phyloP scores from a whole-genome alignment of 2,888 invertebrate genomes.

The Sipha maydis region DNA sequence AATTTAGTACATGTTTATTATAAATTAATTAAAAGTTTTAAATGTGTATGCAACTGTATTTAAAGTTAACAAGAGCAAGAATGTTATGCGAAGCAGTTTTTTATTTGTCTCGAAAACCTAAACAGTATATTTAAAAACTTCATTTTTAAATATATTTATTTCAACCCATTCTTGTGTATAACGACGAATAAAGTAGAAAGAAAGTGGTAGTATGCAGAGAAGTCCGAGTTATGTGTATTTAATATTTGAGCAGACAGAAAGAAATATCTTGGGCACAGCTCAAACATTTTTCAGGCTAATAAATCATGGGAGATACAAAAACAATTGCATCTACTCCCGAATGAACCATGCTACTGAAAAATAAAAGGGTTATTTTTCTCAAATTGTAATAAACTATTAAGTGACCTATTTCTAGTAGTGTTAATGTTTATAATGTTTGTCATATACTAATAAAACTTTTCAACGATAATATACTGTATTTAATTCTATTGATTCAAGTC shows the following conservation, averaged over 20 bases:
- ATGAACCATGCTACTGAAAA: background rate
- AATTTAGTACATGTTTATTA: background rate
- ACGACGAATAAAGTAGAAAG: conserved; percentile 16
- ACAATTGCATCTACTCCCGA: conserved; percentile 9
- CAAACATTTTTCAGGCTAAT: conserved; percentile 32
- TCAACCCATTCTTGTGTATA: background rate
- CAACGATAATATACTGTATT: no score
- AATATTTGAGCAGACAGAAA: conserved; percentile 53
- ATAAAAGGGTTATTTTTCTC: background rate
- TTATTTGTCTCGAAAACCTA: conserved; percentile 17
- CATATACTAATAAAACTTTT: no score
- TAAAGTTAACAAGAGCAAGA: conserved; percentile 23
- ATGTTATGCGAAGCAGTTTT: background rate
- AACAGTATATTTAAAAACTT: conserved; percentile 10
- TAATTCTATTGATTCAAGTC: background rate
- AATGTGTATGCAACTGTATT: background rate
- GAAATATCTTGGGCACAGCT: conserved; percentile 39
- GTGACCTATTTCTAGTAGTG: background rate
- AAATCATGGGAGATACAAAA: conserved; percentile 42
- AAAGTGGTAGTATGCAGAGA: conserved; percentile 20
- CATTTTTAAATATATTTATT: conserved; percentile 41
- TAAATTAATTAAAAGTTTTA: conserved; percentile 15
- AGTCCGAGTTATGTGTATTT: conserved; percentile 27
- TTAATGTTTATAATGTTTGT: no score
- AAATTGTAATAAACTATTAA: background rate